These are phyloP conservation scores for Eupithecia abbreviata DNA, from an alignment of 2,888 invertebrate genomes.

Conservation along the genomic window DNA sequence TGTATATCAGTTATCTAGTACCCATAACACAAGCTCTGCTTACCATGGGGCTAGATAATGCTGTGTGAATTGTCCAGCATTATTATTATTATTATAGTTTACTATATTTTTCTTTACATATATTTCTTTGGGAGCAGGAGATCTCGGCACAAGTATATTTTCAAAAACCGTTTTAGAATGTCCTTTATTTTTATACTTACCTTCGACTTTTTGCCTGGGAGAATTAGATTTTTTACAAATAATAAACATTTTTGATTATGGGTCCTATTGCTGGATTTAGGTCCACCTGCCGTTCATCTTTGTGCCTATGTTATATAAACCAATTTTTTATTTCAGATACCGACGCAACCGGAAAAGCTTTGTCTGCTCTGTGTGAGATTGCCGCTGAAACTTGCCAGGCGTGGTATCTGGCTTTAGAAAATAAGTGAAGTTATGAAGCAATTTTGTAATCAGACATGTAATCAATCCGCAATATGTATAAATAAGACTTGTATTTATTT, in stretches of 20 bases:
- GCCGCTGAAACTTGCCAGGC: conserved; percentile 92
- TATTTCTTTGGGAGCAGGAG: not conserved
- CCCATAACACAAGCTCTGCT: too few relatives aligned
- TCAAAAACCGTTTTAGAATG: too few relatives aligned
- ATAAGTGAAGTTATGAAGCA: conserved; percentile 52
- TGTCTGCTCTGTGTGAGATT: conserved; percentile 92
- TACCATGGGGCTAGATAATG: too few relatives aligned
- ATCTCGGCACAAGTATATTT: not conserved
- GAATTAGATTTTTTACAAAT: not conserved
- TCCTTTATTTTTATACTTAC: too few relatives aligned
- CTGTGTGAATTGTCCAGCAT: too few relatives aligned
- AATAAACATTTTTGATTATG: not conserved
- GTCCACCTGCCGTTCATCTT: not conserved
- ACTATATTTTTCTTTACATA: too few relatives aligned
- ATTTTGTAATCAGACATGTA: not conserved
- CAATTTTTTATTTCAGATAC: conserved; percentile 82
- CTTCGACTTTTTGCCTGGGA: not conserved
- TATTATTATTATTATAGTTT: too few relatives aligned
- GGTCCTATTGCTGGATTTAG: not conserved
- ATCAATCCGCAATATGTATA: not conserved
- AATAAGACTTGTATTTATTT: not conserved
- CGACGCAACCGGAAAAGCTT: conserved; percentile 87
- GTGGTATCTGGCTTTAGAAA: conserved; percentile 85
- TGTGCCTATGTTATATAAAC: not conserved
- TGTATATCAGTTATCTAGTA: too few relatives aligned